Evolutionary conservation across 2,113 vertebrate species (phyloP), one percentile per base, ranked within the genome.

Genomic region (Petrocephalus zakoni): DNA sequence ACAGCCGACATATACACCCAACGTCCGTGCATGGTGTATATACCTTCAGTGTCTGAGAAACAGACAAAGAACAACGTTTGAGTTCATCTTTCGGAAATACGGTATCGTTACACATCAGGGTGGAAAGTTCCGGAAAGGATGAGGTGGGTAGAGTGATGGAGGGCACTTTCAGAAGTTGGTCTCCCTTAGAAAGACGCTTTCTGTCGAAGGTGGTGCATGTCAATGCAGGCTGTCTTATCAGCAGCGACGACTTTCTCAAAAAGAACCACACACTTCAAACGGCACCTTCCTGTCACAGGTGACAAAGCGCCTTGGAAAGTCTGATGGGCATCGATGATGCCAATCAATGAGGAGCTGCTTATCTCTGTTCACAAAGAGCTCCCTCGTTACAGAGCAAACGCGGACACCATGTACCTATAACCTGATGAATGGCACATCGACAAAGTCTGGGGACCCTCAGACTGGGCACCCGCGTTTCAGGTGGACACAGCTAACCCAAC

Each of bases 21-120:
- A 90, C 85, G 91, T 91, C 89, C 93, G 92, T 93, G 91, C 91
- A 91, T 89, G 90, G 89, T 4, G 42, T 49, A 19, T n/a, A 49
- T 49, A 49, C 81, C 19, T n/a, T 83, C 81, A 49, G 81, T 83
- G 81, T 83, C 81, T 19, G 46, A 49, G 81, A n/a, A 46, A 49
- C 46, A 83, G 8, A 49, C 21, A 21, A 46, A 47, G 7, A n/a
- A 21, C 42, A 1, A n/a, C 42, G 15, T 83, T 49, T n/a, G 37
- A 83, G 37, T 83, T 8, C 37, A 46, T 34, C 75, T 81, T 37
- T 17, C 19, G 75, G 17, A 46, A 81, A 37, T 13, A 37, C 19
- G 37, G 72, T 21, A 22, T 46, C 7, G 17, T 46, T 3, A 81
- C 37, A 46, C 46, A n/a, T 21, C 42, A 10, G 81, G 37, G 17